Evolutionary conservation across 2,797 vertebrate species (phyloP).

Genomic region (Labroides dimidiatus): DNA sequence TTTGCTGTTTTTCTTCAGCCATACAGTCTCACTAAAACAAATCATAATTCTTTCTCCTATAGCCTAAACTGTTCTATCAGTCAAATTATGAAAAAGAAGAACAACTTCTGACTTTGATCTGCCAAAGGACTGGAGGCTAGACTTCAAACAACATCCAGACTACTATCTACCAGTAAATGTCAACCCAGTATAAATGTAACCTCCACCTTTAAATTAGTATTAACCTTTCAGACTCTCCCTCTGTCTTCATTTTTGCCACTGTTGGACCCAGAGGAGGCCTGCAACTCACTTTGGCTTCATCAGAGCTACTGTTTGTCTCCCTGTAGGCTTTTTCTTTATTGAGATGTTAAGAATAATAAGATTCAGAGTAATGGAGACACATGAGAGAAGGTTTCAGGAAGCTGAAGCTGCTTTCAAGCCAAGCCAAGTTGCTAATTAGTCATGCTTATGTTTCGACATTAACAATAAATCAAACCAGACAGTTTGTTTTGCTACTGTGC

Average conservation of each 20-base stretch:
- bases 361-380: conserved; percentile 22
- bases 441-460: conserved; percentile 34
- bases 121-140: background rate
- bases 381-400: conserved; percentile 5
- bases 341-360: conserved; percentile 9
- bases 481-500: conserved; percentile 16
- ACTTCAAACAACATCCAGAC: conserved; percentile 2
- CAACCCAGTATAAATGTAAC: background rate
- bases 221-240: background rate
- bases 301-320: background rate
- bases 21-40: background rate
- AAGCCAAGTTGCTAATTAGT: conserved; percentile 50
- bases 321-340: conserved; percentile 19
- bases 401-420: conserved; percentile 27
- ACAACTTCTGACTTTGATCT: background rate
- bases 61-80: background rate
- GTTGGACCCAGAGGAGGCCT: background rate
- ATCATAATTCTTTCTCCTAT: background rate
- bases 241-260: conserved; percentile 10
- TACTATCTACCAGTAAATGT: background rate
- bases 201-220: conserved; percentile 2
- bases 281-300: conserved; percentile 6
- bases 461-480: conserved; percentile 48
- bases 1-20: too few relatives aligned
- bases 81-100: background rate